Base-by-base conservation (phyloP, 2,888 invertebrate genomes). In the Heliconius cydno region DNA sequence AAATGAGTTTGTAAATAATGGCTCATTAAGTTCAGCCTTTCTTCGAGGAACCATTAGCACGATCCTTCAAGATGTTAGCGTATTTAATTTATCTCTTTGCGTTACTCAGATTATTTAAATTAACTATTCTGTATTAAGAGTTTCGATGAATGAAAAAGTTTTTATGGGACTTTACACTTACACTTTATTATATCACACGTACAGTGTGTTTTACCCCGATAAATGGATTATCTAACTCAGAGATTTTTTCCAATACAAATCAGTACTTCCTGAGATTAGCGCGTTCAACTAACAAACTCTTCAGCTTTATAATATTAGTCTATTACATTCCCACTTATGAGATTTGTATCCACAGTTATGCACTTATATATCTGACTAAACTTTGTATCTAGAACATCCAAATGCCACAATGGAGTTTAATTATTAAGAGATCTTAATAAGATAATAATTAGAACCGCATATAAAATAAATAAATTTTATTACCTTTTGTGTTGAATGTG, bases 1-100 rank as follows among this genome's bases (percentile, higher is more conserved):
- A 83, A 82, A 81, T 79, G 75, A 79, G 80, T 80, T 80, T 76
- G 70, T 60, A 76, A 76, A 77, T 83, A 80, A 80, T 81, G 73
- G 67, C 80, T 83, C 82, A 73, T 83, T 81, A 81, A 81, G 52
- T 74, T 79, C 77, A 74, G 77, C 76, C 77, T 70, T 70, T 82
- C 82, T 77, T 73, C 65, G 19, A 41, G 70, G 52, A 63, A 60
- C 75, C 80, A 79, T 80, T 81, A 81, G 73, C 79, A 77, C 74
- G 65, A 79, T 76, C 82, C 78, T 74, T 82, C 74, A 80, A 66
- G 63, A 73, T 77, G 68, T 79, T 80, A 72, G 46, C 74, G 72
- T 78, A 57, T 75, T 65, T 46, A 41, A 81, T 30, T 80, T 74
- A 72, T 79, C 76, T 75, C 34, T 75, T 65, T 76, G 68, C 76